These are phyloP conservation scores for Cynocephalus volans DNA, from an alignment of 2,113 vertebrate species.

Conservation along the genomic window DNA sequence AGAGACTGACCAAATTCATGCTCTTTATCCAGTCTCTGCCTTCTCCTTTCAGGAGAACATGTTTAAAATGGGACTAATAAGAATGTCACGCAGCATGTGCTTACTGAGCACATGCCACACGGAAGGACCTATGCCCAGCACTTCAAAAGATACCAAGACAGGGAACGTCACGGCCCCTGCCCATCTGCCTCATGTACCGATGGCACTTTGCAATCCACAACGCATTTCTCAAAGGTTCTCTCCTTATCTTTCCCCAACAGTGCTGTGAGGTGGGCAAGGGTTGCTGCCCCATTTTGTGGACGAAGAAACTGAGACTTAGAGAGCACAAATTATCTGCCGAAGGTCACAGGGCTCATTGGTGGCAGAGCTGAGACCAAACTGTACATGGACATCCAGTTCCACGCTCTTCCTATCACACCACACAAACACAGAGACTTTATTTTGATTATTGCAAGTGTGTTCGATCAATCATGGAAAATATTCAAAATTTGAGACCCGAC, in stretches of 20 bases:
- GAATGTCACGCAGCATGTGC: not conserved
- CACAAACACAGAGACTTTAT: too few relatives aligned
- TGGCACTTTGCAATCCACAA: too few relatives aligned
- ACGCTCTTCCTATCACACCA: not conserved
- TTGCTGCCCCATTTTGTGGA: not conserved
- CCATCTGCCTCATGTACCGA: not conserved
- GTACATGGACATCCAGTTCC: not conserved
- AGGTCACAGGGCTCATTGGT: fast-evolving
- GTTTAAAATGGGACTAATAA: not conserved
- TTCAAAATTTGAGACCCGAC: not conserved
- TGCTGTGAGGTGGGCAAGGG: not conserved
- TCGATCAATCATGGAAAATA: not conserved
- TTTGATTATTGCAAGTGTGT: fast-evolving
- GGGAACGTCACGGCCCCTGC: not conserved
- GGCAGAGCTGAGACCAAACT: not conserved
- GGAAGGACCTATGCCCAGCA: too few relatives aligned
- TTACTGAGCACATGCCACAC: too few relatives aligned
- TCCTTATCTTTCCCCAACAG: not conserved
- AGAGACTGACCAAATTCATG: not conserved
- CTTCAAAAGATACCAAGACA: not conserved
- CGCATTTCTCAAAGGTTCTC: not conserved
- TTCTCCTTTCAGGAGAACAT: not conserved
- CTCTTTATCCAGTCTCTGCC: not conserved
- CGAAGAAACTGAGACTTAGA: not conserved
- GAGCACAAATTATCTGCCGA: not conserved